A percentile compares a stretch with the other conserved stretches of the same genome.
Evolutionary conservation across 2,113 vertebrate species (phyloP).

Genomic region (Forbesichthys agassizii): DNA sequence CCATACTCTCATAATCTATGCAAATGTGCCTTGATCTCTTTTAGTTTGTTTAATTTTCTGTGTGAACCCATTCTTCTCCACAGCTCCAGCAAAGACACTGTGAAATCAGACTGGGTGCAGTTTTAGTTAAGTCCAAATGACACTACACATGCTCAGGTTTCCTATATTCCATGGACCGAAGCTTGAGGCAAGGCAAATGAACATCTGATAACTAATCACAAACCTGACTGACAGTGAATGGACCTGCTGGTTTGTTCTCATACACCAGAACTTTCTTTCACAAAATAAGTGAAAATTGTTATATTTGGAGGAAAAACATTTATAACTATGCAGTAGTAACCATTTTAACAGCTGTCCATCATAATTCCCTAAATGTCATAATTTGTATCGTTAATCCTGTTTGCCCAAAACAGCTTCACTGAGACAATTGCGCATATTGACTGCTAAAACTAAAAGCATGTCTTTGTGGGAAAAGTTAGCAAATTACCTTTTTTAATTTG

Average conservation of each 20-base stretch:
- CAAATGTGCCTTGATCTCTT: neutral
- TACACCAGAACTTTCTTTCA: slow-evolving; percentile 40
- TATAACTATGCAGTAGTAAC: slow-evolving; percentile 46
- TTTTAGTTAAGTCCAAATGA: slow-evolving; percentile 63
- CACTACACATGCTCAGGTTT: slow-evolving; percentile 48
- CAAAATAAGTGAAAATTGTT: slow-evolving; percentile 45
- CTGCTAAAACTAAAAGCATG: too few species aligned
- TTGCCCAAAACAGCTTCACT: too few species aligned
- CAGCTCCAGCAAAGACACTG: slow-evolving; percentile 72
- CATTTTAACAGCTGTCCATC: neutral
- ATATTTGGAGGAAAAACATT: slow-evolving; percentile 15
- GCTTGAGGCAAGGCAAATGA: slow-evolving; percentile 28
- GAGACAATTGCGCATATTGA: too few species aligned
- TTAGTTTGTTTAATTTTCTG: neutral
- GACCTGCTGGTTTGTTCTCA: slow-evolving; percentile 11
- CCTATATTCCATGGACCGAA: slow-evolving; percentile 68
- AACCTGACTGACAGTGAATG: slow-evolving; percentile 24
- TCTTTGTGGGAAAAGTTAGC: neutral
- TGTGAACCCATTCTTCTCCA: slow-evolving; percentile 14
- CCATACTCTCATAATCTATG: neutral
- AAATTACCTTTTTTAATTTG: slow-evolving; percentile 30
- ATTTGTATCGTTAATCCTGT: too few species aligned
- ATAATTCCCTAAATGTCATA: too few species aligned
- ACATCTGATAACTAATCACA: slow-evolving; percentile 31
- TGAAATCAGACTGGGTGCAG: slow-evolving; percentile 78